Evolutionary conservation across 2,797 vertebrate genomes (phyloP), one percentile per base, ranked within the genome.

Genomic region (Naso thynnoides): DNA sequence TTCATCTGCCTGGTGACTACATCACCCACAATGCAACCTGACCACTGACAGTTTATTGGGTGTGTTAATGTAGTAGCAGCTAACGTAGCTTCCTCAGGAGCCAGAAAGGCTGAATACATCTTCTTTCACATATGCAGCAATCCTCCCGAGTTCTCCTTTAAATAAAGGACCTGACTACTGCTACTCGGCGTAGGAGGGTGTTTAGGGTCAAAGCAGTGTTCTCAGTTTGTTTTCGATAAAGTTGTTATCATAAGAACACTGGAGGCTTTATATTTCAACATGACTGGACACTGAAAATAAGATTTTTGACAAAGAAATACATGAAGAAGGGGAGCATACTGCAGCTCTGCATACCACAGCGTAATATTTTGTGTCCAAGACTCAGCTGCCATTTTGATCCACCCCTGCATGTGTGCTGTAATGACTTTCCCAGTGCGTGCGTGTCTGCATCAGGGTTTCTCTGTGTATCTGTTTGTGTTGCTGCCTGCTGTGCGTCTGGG

Each of bases 401-500:
- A 33, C 33, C 53, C 42, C 50, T 27, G 42, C 16, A 48, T 81
- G 63, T 68, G 70, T 49, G 48, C 67, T 70, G 48, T 64, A 73
- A 71, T 42, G 48, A 71, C 81, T 76, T 58, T 60, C 36, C 48
- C 59, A 33, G 58, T 64, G 52, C 9, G 27, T 78, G 64, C 63
- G 42, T 55, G 61, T 58, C 3, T 57, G 55, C 47, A 10, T 66
- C 23, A 24, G 60, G 66, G 63, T 59, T 45, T 86, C 53, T 65
- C n/a, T 18, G 50, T 73, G 62, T 72, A 3, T 77, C n/a, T 83
- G 76, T 78, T 71, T 74, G 75, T 1, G 11, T 76, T 27, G 71
- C 55, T 81, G 83, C 83, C 85, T 77, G 79, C 81, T 82, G 81
- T 76, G 89, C 64, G 80, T 86, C 76, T 73, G 77, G 80, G 73